These are phyloP conservation scores for Oncorhynchus keta DNA, from an alignment of 2,113 vertebrate genomes.

Conservation along the genomic window DNA sequence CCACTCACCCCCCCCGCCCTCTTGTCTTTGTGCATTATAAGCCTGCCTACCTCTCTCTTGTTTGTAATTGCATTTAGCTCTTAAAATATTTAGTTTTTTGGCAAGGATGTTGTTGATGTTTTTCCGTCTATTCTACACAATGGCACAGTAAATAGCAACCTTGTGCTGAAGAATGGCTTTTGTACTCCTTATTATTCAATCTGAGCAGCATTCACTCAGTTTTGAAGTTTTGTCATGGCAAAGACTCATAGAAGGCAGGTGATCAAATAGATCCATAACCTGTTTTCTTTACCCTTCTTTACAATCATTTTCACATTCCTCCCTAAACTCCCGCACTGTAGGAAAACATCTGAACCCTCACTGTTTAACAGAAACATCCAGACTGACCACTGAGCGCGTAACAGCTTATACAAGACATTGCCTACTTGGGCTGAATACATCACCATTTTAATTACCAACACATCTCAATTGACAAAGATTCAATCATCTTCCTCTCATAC, in stretches of 20 bases:
- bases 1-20: neutral
- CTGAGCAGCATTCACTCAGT: slow-evolving; percentile 16
- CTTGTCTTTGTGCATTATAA: neutral
- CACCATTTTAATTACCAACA: no score
- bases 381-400: no score
- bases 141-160: slow-evolving; percentile 9
- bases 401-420: no score
- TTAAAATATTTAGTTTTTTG: neutral
- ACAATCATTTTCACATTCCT: neutral
- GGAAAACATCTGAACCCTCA: no score
- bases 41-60: neutral
- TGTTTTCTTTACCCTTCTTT: slow-evolving; percentile 60
- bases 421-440: no score
- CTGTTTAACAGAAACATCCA: no score
- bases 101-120: neutral
- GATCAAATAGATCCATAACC: slow-evolving; percentile 61
- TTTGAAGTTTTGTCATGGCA: slow-evolving; percentile 16
- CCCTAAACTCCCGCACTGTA: no score
- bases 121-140: neutral
- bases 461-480: no score
- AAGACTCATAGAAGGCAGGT: slow-evolving; percentile 35
- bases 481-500: no score
- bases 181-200: slow-evolving; percentile 24
- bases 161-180: slow-evolving; percentile 1
- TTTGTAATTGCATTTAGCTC: neutral